Conservation (phyloP, 2,888 invertebrate genomes). For the Dusona sp. region DNA sequence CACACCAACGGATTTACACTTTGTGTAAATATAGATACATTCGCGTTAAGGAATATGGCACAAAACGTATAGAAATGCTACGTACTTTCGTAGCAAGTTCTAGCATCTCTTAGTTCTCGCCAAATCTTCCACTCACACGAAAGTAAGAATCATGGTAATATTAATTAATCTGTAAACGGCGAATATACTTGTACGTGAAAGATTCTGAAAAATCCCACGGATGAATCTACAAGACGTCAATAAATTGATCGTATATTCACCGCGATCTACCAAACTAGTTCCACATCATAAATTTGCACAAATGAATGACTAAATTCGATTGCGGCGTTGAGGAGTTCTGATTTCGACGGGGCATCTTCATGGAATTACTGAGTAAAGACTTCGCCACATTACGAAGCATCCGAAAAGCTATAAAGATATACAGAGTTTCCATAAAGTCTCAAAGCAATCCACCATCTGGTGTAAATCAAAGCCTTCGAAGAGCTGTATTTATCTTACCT, state of each 20-base stretch:
- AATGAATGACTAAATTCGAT: neutral
- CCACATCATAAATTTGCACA: neutral
- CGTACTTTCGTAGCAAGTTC: conserved; percentile 14
- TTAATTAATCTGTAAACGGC: neutral
- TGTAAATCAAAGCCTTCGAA: neutral
- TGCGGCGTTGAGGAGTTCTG: neutral
- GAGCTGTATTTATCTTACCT: conserved; percentile 83
- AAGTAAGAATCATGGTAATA: neutral
- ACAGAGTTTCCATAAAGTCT: neutral
- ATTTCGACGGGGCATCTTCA: neutral
- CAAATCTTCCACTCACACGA: conserved; percentile 26
- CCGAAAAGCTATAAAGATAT: neutral
- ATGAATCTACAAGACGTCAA: neutral
- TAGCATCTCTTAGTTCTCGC: conserved; percentile 8
- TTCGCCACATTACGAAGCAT: neutral
- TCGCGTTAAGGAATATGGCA: neutral
- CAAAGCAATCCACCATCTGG: neutral
- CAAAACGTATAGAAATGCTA: neutral
- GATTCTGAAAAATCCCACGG: neutral
- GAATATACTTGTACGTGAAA: neutral
- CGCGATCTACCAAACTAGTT: neutral
- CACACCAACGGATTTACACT: conserved; percentile 2
- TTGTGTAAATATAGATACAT: neutral
- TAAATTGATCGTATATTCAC: neutral
- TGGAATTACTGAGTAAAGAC: neutral